Base-by-base conservation (phyloP, 2,113 vertebrate species). In the Oreochromis niloticus region DNA sequence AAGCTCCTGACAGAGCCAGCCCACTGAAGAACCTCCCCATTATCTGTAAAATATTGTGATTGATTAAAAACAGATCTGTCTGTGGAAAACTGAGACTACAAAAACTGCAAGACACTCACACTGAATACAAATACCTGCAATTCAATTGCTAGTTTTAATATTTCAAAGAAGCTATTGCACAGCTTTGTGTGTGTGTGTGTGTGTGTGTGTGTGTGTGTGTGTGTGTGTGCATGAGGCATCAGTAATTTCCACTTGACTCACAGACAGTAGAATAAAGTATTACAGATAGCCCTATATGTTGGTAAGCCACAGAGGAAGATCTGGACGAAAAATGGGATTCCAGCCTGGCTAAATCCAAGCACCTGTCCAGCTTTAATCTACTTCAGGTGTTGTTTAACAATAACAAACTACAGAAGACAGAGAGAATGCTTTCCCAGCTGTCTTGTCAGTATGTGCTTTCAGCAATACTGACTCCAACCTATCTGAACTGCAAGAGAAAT, bases 1-100 rank as follows among this genome's bases (percentile, higher is more conserved):
- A 97, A 81, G 96, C 96, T 55, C 97, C 97, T 1, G 97, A 98
- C 55, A 97, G 97, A 66, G 97, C 97, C 83, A 98, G 95, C 2
- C 96, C 97, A 39, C 97, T 97, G 86, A 98, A 98, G 92, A 98
- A 97, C 27, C 95, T 95, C 2, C 97, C 96, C 97, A 97, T 98
- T 97, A 97, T 97, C 97, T 97, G 89, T 48, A 88, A 9, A 85
- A 14, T 66, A 39, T 9, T 36, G n/a, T 14, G 9, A 81, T 30
- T 73, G 82, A 43, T 81, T 75, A 30, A 78, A 27, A 41, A 71
- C 24, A 73, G 30, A 81, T 41, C 55, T 12, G 55, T 14, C 13
- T 41, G 34, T 80, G 34, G 4, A 27, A 57, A 80, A 48, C 4
- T 7, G 24, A 48, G 71, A 48, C 14, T 75, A 46, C 9, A 75